These are phyloP conservation scores for Oceanodroma tethys DNA, from an alignment of 2,113 vertebrate genomes.

Conservation along the genomic window DNA sequence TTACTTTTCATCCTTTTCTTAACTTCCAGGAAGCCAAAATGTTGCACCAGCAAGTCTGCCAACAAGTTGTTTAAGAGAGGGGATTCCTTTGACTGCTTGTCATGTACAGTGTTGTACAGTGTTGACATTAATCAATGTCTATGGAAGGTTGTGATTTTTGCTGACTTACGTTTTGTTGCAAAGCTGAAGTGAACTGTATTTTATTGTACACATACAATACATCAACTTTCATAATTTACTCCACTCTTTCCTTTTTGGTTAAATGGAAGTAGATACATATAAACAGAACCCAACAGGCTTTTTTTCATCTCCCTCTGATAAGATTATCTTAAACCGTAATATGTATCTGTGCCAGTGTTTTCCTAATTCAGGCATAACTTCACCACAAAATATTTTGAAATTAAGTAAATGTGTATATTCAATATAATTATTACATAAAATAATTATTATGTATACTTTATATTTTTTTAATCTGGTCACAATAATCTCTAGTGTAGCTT, in stretches of 20 bases:
- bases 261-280: not conserved
- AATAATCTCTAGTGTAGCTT: not conserved
- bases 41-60: not conserved
- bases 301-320: not conserved
- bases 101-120: not conserved
- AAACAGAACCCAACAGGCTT: not conserved
- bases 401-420: not conserved
- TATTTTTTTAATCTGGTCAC: not conserved
- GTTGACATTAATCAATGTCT: not conserved
- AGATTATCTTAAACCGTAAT: not conserved
- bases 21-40: not conserved
- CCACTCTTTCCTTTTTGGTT: not conserved
- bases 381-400: not conserved
- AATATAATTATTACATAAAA: not conserved
- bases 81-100: not conserved
- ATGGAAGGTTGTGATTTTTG: not conserved
- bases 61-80: not conserved
- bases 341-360: not conserved
- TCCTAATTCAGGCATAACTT: not conserved
- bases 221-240: not conserved
- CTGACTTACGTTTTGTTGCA: not conserved
- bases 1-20: not conserved
- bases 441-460: not conserved
- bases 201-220: not conserved
- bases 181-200: not conserved